A percentile compares a stretch with the other conserved stretches of the same genome.
These are phyloP conservation scores for Drosophila subpulchrella DNA, from an alignment of 1,140 invertebrate genomes.

Conservation along the genomic window DNA sequence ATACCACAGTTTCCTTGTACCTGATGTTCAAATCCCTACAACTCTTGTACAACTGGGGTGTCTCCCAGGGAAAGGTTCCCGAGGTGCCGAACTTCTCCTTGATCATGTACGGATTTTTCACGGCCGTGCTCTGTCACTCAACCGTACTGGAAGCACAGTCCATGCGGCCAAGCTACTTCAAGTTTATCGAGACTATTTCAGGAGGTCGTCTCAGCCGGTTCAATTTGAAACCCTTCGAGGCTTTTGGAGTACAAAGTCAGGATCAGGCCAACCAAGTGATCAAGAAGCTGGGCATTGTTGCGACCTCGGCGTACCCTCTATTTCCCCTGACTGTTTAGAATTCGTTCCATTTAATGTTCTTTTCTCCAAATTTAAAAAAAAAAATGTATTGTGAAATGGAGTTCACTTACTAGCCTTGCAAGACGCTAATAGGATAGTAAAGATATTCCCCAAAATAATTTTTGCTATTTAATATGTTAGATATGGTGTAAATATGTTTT, in stretches of 20 bases:
- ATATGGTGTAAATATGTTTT: too few relatives aligned
- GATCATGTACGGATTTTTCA: constrained; percentile 90
- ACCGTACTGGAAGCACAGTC: constrained; percentile 92
- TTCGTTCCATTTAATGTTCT: too few relatives aligned
- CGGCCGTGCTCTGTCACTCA: constrained; percentile 91
- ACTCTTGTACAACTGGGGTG: constrained; percentile 87
- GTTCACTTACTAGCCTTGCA: too few relatives aligned
- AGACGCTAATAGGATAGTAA: too few relatives aligned
- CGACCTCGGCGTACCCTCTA: constrained; percentile 36
- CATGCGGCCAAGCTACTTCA: constrained; percentile 92
- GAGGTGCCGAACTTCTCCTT: constrained; percentile 87
- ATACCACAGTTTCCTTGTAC: constrained; percentile 88
- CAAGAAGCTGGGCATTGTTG: constrained; percentile 58
- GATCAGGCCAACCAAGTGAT: constrained; percentile 84
- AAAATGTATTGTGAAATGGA: too few relatives aligned
- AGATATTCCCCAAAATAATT: too few relatives aligned
- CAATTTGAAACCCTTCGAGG: constrained; percentile 85
- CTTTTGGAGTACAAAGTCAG: constrained; percentile 86
- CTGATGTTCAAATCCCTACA: constrained; percentile 89
- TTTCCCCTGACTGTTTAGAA: constrained; percentile 29
- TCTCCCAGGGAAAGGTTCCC: constrained; percentile 86
- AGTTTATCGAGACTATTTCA: constrained; percentile 90
- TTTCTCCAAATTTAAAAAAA: too few relatives aligned
- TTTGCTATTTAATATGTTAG: too few relatives aligned
- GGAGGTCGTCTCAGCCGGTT: constrained; percentile 59